Conservation (phyloP, 2,113 vertebrate species). For the Microtus oregoni region DNA sequence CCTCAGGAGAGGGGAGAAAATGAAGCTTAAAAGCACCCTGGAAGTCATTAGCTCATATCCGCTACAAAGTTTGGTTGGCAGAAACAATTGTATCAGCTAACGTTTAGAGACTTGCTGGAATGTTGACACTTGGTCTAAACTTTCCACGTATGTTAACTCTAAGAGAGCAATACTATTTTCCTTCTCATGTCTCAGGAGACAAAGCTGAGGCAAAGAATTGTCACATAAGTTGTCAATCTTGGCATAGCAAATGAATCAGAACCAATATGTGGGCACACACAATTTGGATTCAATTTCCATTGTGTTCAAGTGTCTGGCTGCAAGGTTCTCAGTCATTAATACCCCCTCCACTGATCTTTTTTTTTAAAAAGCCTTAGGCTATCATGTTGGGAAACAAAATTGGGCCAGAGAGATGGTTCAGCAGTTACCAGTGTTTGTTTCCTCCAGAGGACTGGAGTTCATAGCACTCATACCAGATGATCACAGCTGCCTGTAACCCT, state of each 20-base stretch:
- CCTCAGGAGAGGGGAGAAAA: background rate
- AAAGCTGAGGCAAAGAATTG: background rate
- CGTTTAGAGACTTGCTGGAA: background rate
- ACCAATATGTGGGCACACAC: background rate
- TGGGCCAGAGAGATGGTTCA: background rate
- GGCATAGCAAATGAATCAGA: background rate
- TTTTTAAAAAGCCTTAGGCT: background rate
- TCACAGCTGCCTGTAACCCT: background rate
- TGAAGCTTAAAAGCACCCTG: background rate
- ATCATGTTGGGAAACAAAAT: background rate
- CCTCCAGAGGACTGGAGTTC: background rate
- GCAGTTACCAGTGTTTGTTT: background rate
- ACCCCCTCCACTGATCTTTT: background rate
- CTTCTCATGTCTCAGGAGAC: background rate
- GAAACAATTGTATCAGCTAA: background rate
- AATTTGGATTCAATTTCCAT: background rate
- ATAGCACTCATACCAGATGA: background rate
- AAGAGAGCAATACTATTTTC: too few species aligned
- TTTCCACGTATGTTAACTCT: background rate
- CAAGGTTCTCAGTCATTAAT: background rate
- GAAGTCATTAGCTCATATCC: background rate
- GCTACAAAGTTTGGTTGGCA: too few species aligned
- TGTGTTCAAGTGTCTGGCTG: background rate
- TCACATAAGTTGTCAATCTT: too few species aligned
- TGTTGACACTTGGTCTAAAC: background rate